Conservation (phyloP, 2,113 vertebrate genomes). For the Ceyx melanurus region DNA sequence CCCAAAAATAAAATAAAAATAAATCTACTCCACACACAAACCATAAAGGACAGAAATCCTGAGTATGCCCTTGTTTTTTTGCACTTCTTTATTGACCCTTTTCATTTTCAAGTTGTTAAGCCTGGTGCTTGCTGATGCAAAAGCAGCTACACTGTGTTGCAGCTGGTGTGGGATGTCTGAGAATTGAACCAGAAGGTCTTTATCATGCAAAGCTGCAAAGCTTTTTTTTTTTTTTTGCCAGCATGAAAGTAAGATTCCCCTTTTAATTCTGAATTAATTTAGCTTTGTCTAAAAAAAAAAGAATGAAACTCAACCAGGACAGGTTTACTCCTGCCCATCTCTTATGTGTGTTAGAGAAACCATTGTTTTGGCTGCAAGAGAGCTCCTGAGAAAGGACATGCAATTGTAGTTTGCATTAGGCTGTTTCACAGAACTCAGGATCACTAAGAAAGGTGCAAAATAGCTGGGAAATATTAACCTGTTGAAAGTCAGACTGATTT, state of each 20-base stretch:
- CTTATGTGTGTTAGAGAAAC: neutral
- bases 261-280: neutral
- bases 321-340: neutral
- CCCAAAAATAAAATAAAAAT: too few species aligned
- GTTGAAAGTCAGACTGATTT: neutral
- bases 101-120: neutral
- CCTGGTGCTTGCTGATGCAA: neutral
- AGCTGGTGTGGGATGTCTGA: accelerated
- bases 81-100: neutral
- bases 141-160: neutral
- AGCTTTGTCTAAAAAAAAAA: neutral
- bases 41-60: neutral
- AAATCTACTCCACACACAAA: too few species aligned
- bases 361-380: neutral
- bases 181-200: neutral
- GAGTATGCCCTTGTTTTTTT: accelerated
- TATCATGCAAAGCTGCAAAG: too few species aligned
- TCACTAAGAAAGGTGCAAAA: neutral
- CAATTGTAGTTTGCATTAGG: neutral
- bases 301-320: neutral
- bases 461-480: neutral
- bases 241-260: too few species aligned
- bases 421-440: neutral
- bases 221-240: too few species aligned
- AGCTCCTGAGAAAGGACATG: neutral